Percentiles rank a stretch among this genome's conserved stretches.
Conservation (phyloP, 2,797 vertebrate species). For the Sebastes hopkinsi region DNA sequence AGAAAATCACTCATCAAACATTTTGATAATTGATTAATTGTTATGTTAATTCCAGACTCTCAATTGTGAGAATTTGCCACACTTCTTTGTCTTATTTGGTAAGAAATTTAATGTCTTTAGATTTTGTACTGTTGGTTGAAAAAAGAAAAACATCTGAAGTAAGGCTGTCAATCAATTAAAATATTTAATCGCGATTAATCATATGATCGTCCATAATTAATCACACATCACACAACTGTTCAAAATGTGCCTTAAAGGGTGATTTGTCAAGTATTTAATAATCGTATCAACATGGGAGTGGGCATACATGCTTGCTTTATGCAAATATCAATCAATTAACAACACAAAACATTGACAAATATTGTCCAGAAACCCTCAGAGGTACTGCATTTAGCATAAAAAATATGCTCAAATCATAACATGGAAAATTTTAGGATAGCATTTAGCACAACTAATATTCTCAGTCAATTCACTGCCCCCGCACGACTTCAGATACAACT, state of each 20-base stretch:
- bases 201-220: too few relatives aligned
- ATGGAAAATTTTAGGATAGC: not conserved
- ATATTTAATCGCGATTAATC: too few relatives aligned
- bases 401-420: too few relatives aligned
- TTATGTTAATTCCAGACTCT: not conserved
- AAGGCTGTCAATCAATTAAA: too few relatives aligned
- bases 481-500: not conserved
- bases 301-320: too few relatives aligned
- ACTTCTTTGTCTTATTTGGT: not conserved
- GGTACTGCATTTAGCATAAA: too few relatives aligned
- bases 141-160: not conserved
- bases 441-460: not conserved
- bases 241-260: fast-evolving
- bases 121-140: fast-evolving
- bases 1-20: not conserved
- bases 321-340: too few relatives aligned
- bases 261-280: too few relatives aligned
- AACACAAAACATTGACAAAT: too few relatives aligned
- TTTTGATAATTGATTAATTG: not conserved
- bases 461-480: not conserved
- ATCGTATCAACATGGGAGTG: too few relatives aligned
- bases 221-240: too few relatives aligned
- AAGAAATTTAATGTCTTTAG: not conserved
- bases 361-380: too few relatives aligned
- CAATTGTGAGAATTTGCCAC: not conserved